Evolutionary conservation across 2,888 invertebrate species (phyloP), one percentile per base, ranked within the genome.

Genomic region (Netelia melanura): DNA sequence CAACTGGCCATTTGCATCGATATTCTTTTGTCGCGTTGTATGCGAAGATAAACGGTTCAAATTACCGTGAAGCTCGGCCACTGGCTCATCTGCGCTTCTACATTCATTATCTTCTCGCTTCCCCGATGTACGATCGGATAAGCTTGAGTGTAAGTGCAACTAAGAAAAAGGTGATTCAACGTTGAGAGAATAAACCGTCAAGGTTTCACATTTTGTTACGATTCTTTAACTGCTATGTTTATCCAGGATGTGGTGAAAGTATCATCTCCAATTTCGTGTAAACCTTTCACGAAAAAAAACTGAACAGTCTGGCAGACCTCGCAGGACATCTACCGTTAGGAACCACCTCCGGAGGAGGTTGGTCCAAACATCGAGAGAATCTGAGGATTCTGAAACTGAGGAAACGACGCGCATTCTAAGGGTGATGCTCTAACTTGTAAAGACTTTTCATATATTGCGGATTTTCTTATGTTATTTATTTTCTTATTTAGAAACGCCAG

Each of bases 401-500:
- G 17, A 17, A 61, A 56, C 43, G 5, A 82, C 23, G 61, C 23
- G 21, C 14, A 21, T 23, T 8, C 67, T 43, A 17, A 48, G 72
- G 44, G 85, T 85, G 11, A 71, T 71, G 6, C 3, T 3, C 48
- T 48, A 21, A 9, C 2, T 17, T 58, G 1, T 21, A 58, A 58
- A 23, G 23, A 58, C 9, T 58, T 58, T 58, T 21, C 2, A 21
- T 2, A 56, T 8, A 9, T 17, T 17, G 56, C 2, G 17, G 17
- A 11, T 67, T n/a, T 44, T n/a, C 6, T 10, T 23, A n/a, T 52
- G n/a, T 10, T 52, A 10, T n/a, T 38, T 72, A 21, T 58, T 65
- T 65, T 65, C 56, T 56, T 76, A 54, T 75, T 30, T 10, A 85
- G 85, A 85, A 80, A 72, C 52, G 79, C 14, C 79, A 79, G 79